Evolutionary conservation across 2,888 invertebrate species (phyloP), one percentile per base, ranked within the genome.

Genomic region (Ophion ventricosus): DNA sequence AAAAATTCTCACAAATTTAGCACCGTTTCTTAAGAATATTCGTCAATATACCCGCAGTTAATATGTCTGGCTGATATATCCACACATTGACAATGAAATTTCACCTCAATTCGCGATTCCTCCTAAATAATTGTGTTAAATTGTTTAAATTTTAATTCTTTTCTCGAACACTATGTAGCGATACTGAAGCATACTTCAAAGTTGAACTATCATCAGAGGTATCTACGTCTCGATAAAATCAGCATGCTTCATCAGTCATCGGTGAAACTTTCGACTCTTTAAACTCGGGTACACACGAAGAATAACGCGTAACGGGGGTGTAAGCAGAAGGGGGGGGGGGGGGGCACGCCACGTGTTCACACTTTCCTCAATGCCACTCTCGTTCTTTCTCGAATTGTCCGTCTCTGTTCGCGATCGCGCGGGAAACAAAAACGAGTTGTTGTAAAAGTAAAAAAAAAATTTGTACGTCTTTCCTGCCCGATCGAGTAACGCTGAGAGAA

Each of bases 361-460:
- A 57, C 56, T 56, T 70, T 57, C 70, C 56, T 49, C 17, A 56
- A 70, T 66, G 14, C 66, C 40, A 40, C 20, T 1, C 26, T 40
- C 26, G 17, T 23, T 76, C 56, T 14, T 17, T 66, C 25, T 23
- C 20, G 57, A 69, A 59, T 56, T 11, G 72, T 57, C 49, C 14
- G 72, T 57, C 49, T 70, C 82, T 59, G 63, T 69, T 69, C 76
- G 64, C 75, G 77, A 80, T 79, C 61, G 75, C 78, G 78, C 80
- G 79, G 78, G 66, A 61, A 77, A 80, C 64, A 67, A 49, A 49
- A 20, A 40, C 40, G 59, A 7, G 8, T 49, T 69, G 23, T 70
- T 59, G 29, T 35, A 29, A 26, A 56, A 72, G 35, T 72, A 57
- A 29, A 23, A 35, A 72, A 57, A 29, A 35, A 57, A 35, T 57